Evolutionary conservation across 1,140 invertebrate species (phyloP).

Genomic region (Oryctes rhinoceros): DNA sequence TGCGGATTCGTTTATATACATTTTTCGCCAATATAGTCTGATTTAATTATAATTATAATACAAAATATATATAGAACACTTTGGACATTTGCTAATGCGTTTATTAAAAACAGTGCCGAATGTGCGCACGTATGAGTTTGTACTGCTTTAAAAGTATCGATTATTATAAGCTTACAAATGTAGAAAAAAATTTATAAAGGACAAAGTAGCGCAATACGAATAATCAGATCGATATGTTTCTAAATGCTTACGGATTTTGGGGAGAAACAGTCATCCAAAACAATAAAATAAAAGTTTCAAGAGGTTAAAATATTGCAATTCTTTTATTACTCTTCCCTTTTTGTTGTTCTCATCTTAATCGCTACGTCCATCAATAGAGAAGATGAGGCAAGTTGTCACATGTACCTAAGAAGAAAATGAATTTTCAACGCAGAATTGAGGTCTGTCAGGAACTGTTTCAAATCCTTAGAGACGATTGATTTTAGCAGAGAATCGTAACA

Average conservation of each 20-base stretch:
- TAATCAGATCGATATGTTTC: conserved; percentile 6
- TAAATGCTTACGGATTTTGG: not conserved
- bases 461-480: too few species aligned
- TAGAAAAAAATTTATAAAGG: not conserved
- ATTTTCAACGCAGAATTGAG: too few species aligned
- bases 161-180: not conserved
- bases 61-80: conserved; percentile 21
- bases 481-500: too few species aligned
- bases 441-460: too few species aligned
- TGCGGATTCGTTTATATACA: conserved; percentile 36
- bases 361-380: too few species aligned
- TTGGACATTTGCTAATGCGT: conserved; percentile 24
- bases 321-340: too few species aligned
- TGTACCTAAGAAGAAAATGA: too few species aligned
- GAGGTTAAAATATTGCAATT: too few species aligned
- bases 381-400: too few species aligned
- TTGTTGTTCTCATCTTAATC: too few species aligned
- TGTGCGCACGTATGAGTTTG: not conserved
- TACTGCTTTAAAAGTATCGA: not conserved
- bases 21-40: conserved; percentile 5
- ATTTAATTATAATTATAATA: not conserved
- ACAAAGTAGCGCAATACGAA: not conserved
- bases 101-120: not conserved
- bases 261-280: not conserved
- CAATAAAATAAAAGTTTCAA: too few species aligned